A percentile compares a stretch with the other conserved stretches of the same genome.
These are phyloP conservation scores for Pipa parva DNA, from an alignment of 2,113 vertebrate species.

Conservation along the genomic window DNA sequence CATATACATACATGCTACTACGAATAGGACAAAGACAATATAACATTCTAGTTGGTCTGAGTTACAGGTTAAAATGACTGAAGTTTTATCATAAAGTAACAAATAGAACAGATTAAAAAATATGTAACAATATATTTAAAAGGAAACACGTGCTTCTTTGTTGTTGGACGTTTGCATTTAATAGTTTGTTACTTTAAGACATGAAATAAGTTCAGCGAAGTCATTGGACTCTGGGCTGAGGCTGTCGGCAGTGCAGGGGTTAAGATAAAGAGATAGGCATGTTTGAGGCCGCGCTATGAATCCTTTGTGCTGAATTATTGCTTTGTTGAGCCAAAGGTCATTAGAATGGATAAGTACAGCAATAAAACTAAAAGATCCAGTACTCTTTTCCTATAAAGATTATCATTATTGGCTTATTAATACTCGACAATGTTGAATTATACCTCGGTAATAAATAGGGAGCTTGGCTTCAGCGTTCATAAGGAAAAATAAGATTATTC, in stretches of 20 bases:
- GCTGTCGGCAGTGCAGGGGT: neutral
- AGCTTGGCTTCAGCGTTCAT: constrained; percentile 45
- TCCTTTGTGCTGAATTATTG: constrained; percentile 50
- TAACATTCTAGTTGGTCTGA: no score
- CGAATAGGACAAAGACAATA: no score
- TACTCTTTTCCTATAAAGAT: constrained; percentile 47
- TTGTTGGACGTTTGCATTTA: no score
- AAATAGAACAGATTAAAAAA: no score
- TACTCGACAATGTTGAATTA: constrained; percentile 53
- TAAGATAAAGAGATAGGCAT: constrained; percentile 19
- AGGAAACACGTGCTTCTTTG: no score
- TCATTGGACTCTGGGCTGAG: no score
- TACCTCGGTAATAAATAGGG: constrained; percentile 50
- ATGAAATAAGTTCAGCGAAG: no score
- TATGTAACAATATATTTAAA: no score
- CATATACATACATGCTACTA: no score
- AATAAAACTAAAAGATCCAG: constrained; percentile 47
- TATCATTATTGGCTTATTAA: constrained; percentile 54
- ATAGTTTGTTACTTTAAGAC: no score
- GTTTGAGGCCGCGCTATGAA: constrained; percentile 18
- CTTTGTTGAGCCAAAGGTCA: constrained; percentile 48
- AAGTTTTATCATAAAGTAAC: no score
- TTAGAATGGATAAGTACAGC: constrained; percentile 47
- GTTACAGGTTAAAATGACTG: no score
- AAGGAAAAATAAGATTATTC: constrained; percentile 28